Evolutionary conservation across 1,140 invertebrate genomes (phyloP).

Genomic region (Atopsyche davidsoni): DNA sequence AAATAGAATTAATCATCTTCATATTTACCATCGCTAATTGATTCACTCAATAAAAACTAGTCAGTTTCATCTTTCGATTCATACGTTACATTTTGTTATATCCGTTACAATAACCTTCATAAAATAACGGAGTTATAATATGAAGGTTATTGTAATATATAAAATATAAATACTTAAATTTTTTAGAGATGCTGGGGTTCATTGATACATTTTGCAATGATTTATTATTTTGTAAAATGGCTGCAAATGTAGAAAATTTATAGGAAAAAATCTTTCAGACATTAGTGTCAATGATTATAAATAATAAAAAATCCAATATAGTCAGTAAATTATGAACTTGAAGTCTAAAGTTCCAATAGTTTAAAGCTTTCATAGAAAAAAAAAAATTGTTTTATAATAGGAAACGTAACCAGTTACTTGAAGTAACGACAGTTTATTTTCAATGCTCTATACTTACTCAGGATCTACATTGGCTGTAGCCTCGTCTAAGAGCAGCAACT

Average conservation of each 20-base stretch:
- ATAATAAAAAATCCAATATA: too few relatives aligned
- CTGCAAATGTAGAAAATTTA: too few relatives aligned
- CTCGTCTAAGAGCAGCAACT: slow-evolving; percentile 77
- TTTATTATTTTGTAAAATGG: too few relatives aligned
- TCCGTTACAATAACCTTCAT: background rate
- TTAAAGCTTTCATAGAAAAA: background rate
- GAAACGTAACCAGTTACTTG: background rate
- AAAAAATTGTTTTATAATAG: background rate
- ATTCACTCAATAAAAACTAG: background rate
- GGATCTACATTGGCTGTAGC: slow-evolving; percentile 83
- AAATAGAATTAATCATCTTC: background rate
- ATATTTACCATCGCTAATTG: background rate
- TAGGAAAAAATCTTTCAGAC: background rate
- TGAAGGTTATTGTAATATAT: background rate
- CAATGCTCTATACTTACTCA: slow-evolving; percentile 49
- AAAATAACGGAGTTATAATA: background rate
- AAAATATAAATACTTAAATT: too few relatives aligned
- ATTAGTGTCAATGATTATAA: too few relatives aligned
- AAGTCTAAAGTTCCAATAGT: background rate
- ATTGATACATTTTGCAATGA: too few relatives aligned
- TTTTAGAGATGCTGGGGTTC: too few relatives aligned
- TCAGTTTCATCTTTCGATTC: too few relatives aligned
- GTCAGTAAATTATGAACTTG: too few relatives aligned
- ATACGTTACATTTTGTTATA: too few relatives aligned
- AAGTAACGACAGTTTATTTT: slow-evolving; percentile 4